phyloP scores from a whole-genome alignment of 2,888 invertebrate species.

The Pandemis cinnamomeana region DNA sequence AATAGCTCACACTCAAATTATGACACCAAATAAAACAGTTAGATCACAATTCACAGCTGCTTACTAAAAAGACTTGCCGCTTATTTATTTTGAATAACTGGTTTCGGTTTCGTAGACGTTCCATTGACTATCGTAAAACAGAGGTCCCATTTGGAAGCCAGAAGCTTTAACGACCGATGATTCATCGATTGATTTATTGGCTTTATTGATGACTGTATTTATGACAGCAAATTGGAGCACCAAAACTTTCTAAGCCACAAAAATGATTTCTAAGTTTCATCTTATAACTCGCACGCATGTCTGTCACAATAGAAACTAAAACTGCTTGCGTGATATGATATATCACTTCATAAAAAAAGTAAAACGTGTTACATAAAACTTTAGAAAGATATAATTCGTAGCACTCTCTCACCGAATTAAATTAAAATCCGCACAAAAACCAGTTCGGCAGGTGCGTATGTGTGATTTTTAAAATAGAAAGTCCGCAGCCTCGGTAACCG shows the following conservation, averaged over 20 bases:
- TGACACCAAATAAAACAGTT: slow-evolving; percentile 51
- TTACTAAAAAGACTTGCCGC: slow-evolving; percentile 47
- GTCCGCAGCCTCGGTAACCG: slow-evolving; percentile 49
- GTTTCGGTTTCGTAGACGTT: slow-evolving; percentile 47
- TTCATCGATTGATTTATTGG: slow-evolving; percentile 28
- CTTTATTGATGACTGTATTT: slow-evolving; percentile 28
- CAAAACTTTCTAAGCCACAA: slow-evolving; percentile 30
- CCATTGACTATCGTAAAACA: slow-evolving; percentile 44
- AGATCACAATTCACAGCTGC: slow-evolving; percentile 47
- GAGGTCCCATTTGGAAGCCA: slow-evolving; percentile 12
- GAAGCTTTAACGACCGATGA: slow-evolving; percentile 26
- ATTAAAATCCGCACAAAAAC: slow-evolving; percentile 57
- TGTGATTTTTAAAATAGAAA: slow-evolving; percentile 73
- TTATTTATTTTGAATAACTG: slow-evolving; percentile 52
- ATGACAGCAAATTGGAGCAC: slow-evolving; percentile 26
- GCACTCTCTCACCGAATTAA: slow-evolving; percentile 62
- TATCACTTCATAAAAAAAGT: slow-evolving; percentile 51
- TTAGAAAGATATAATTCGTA: slow-evolving; percentile 54
- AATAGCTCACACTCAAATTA: slow-evolving; percentile 50
- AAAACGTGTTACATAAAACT: slow-evolving; percentile 68
- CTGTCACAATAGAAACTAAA: slow-evolving; percentile 29
- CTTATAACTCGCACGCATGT: slow-evolving; percentile 8
- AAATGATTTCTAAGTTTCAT: slow-evolving; percentile 33
- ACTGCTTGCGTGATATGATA: slow-evolving; percentile 44
- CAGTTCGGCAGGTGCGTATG: slow-evolving; percentile 52